Evolutionary conservation across 2,888 invertebrate genomes (phyloP), one percentile per base, ranked within the genome.

Genomic region (Nemotelus nigrinus): DNA sequence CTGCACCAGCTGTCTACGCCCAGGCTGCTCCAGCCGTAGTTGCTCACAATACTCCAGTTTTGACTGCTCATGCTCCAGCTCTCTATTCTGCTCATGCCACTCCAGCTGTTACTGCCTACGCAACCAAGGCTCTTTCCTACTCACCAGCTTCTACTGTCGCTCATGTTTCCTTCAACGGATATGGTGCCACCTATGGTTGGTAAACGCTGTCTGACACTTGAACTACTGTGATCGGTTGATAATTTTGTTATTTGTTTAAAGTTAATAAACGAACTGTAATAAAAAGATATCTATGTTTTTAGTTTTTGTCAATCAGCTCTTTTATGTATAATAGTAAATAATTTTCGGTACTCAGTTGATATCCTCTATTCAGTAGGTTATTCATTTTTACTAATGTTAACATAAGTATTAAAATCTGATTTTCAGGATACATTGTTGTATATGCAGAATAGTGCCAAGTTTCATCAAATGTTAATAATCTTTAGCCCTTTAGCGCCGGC

Each of bases 51-150:
- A 65, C 65, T 47, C 44, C 57, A 53, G 55, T 57, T 48, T 76
- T 67, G 43, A 64, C 78, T 50, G 78, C 81, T 43, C 79, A 77
- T 43, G 78, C 78, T 74, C 81, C 77, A 77, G 79, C 72, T 39
- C 67, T 75, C 78, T 81, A 79, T 70, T 78, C 80, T 43, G 78
- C 78, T 47, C 71, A 80, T 75, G 71, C 71, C 45, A 72, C 78
- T 55, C 78, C 80, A 76, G 70, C 76, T 39, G 63, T 65, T 55
- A 50, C 75, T 7, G 47, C 77, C 8, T 77, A 77, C 41, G 58
- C 77, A 10, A 68, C 77, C 57, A 77, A 77, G 39, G 68, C 77
- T 43, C 2, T 77, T n/a, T 68, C 77, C 25, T 67, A 68, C 68
- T 67, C 77, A 57, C 68, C 77, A 55, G 77, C 77, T 39, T 6